Evolutionary conservation across 2,797 vertebrate species (phyloP), one percentile per base, ranked within the genome.

Genomic region (Melanotaenia trifasciata): DNA sequence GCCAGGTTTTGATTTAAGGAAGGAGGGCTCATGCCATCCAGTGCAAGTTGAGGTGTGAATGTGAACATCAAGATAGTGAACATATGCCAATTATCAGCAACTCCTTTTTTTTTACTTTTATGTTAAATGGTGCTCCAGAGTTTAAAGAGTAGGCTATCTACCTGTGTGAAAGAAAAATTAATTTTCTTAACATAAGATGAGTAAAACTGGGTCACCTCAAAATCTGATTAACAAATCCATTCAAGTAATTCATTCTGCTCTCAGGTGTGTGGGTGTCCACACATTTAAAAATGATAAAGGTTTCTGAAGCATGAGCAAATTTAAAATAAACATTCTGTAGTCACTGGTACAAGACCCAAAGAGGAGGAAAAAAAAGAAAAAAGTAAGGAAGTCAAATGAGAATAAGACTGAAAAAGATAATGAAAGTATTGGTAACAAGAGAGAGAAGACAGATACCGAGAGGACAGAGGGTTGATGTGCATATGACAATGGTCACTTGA

Each of bases 401-500:
- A 74, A 77, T 53, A 22, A 54, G 67, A 83, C 70, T 59, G 67
- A 38, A 68, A 71, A 72, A 74, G 40, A 83, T 76, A 72, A 58
- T 87, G 57, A 82, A 82, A 86, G 72, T 64, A 75, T 84, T 35
- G 36, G 20, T 69, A 67, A 56, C 81, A 66, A 82, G 64, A 78
- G 22, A 84, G 1, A 35, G 40, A 47, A 64, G 70, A 63, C 40
- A 43, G 14, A 43, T 11, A 65, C 43, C 43, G 36, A 75, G 40
- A 70, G 58, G 56, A 79, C 64, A 73, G 13, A 64, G 61, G 77
- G 33, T 51, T 62, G 53, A 81, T 62, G 54, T 47, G 32, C 35
- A 30, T 64, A 68, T 64, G 71, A 81, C 51, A 36, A n/a, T 11
- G 58, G 85, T 65, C 87, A 96, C 96, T 94, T 96, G 93, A 77